A percentile compares a stretch with the other conserved stretches of the same genome.
Evolutionary conservation across 2,113 vertebrate genomes (phyloP).

Genomic region (Heterocephalus glaber): DNA sequence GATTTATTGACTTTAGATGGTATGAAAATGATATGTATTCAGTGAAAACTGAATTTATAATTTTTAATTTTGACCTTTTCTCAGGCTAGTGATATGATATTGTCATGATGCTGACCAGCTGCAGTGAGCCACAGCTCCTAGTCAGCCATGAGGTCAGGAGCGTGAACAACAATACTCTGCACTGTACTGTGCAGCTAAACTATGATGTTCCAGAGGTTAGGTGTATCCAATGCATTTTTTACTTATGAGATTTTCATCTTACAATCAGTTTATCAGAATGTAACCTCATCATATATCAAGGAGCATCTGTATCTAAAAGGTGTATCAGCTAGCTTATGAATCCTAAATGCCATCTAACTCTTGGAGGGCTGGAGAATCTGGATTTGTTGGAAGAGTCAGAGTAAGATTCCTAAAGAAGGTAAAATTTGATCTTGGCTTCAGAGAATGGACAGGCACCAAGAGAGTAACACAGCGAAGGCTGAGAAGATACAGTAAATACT

Average conservation of each 20-base stretch:
- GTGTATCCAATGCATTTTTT: neutral
- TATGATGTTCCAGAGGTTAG: neutral
- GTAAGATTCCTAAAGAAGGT: neutral
- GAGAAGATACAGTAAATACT: neutral
- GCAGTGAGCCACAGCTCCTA: neutral
- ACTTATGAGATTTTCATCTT: neutral
- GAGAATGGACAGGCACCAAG: neutral
- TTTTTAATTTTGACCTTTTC: neutral
- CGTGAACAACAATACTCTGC: neutral
- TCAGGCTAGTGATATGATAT: neutral
- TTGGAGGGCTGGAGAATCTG: neutral
- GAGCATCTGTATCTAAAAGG: neutral
- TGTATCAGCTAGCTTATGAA: neutral
- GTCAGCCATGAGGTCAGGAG: neutral
- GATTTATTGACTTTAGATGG: neutral
- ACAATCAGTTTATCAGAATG: neutral
- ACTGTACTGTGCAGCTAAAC: neutral
- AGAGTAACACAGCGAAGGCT: fast-evolving
- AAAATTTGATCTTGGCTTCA: neutral
- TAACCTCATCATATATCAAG: neutral
- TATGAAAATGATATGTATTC: neutral
- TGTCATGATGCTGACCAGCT: neutral
- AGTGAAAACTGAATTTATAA: neutral
- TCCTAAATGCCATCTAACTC: neutral
- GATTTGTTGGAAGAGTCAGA: neutral